These are phyloP conservation scores for Drymonia ruficornis DNA, from an alignment of 2,888 invertebrate genomes.

Conservation along the genomic window DNA sequence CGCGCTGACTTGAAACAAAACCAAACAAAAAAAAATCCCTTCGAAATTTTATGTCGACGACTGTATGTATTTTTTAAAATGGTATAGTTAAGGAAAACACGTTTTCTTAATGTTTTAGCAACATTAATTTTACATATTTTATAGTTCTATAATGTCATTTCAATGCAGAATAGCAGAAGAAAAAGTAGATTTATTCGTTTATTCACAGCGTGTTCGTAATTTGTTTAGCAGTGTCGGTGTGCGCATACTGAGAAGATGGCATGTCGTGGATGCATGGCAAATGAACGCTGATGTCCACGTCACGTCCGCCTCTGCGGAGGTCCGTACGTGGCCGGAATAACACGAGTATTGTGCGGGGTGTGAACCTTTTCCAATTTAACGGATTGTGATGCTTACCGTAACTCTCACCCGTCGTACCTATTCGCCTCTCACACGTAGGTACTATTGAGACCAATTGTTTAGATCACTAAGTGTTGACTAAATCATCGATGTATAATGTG, in stretches of 20 bases:
- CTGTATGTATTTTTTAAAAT: constrained; percentile 14
- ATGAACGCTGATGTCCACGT: constrained; percentile 52
- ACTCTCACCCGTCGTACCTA: constrained; percentile 18
- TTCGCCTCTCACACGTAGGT: too few relatives aligned
- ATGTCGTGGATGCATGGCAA: constrained; percentile 44
- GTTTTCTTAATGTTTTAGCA: constrained; percentile 13
- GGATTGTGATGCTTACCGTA: constrained; percentile 38
- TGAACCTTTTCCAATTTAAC: constrained; percentile 53
- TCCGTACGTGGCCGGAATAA: constrained; percentile 70
- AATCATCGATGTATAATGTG: background rate
- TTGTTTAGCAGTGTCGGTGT: constrained; percentile 33
- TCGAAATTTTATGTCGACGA: constrained; percentile 10
- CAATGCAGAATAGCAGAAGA: constrained; percentile 15
- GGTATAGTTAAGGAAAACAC: constrained; percentile 30
- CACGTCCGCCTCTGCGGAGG: constrained; percentile 73
- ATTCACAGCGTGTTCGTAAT: constrained; percentile 30
- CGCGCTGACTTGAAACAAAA: constrained; percentile 22
- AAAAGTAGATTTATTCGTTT: constrained; percentile 29
- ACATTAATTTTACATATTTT: constrained; percentile 24
- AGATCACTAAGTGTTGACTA: constrained; percentile 13
- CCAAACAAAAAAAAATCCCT: constrained; percentile 15
- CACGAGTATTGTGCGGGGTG: constrained; percentile 40
- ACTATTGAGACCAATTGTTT: constrained; percentile 35
- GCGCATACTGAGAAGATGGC: constrained; percentile 36
- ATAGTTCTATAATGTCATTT: constrained; percentile 19